phyloP scores from a whole-genome alignment of 1,140 invertebrate genomes.

The Lepidurus apus region DNA sequence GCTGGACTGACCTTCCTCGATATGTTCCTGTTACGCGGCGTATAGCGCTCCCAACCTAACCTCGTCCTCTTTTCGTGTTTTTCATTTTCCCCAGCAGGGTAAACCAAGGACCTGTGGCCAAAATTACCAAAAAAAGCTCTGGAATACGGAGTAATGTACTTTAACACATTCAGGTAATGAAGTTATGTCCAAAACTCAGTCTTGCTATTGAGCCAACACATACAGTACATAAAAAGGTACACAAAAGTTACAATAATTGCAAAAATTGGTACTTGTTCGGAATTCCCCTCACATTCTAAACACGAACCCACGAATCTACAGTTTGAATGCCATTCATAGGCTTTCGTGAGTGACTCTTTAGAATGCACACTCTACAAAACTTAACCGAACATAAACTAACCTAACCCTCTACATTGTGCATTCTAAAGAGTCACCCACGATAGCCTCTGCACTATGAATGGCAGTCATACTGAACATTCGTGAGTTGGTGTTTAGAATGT shows the following conservation, averaged over 20 bases:
- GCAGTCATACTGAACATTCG: too few relatives aligned
- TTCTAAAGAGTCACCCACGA: too few relatives aligned
- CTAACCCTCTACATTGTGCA: too few relatives aligned
- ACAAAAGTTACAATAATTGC: too few relatives aligned
- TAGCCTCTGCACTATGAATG: too few relatives aligned
- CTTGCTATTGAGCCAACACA: too few relatives aligned
- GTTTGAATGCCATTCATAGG: not conserved
- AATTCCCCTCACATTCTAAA: not conserved
- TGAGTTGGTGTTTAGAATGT: too few relatives aligned
- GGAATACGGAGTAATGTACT: not conserved
- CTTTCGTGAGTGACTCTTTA: not conserved
- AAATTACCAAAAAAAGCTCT: not conserved
- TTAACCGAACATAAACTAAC: too few relatives aligned
- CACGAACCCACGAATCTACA: not conserved
- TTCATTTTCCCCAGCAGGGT: not conserved
- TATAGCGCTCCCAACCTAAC: not conserved
- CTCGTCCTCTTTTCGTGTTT: not conserved
- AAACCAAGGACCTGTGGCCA: constrained; percentile 3
- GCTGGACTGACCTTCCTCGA: not conserved
- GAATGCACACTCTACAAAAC: too few relatives aligned
- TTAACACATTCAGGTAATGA: not conserved
- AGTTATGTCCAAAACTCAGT: too few relatives aligned
- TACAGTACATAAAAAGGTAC: too few relatives aligned
- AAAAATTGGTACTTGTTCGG: too few relatives aligned
- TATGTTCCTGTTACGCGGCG: not conserved